phyloP scores from a whole-genome alignment of 37 sponge, comb jelly and placozoan species.

The Lycopodina hypogea region DNA sequence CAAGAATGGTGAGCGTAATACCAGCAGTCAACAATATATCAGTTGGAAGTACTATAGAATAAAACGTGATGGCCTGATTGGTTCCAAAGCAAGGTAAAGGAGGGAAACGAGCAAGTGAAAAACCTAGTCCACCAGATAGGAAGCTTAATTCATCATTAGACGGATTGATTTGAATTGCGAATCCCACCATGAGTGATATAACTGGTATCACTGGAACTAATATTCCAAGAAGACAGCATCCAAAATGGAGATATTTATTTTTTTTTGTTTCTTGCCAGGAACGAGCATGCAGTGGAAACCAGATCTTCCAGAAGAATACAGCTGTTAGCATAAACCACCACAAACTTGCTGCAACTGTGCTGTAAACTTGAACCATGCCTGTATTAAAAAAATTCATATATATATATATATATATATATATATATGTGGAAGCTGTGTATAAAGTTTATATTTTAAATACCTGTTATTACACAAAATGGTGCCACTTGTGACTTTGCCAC shows the following conservation, averaged over 20 bases:
- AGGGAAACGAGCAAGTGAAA: constrained; percentile 18
- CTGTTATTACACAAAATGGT: constrained; percentile 28
- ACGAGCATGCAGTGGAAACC: too few species aligned
- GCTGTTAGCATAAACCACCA: constrained; percentile 17
- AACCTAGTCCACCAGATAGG: not conserved
- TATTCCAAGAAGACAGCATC: not conserved
- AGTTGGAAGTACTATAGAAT: constrained; percentile 23
- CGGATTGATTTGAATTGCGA: not conserved
- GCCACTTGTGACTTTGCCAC: not conserved
- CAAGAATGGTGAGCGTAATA: not conserved
- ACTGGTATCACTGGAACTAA: not conserved
- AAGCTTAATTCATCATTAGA: not conserved
- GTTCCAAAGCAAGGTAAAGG: constrained; percentile 6
- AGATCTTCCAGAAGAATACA: constrained; percentile 5
- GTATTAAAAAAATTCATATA: not conserved
- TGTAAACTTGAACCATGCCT: not conserved
- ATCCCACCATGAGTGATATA: not conserved
- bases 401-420: too few species aligned
- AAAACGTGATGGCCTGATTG: constrained; percentile 2
- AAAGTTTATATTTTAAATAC: not conserved
- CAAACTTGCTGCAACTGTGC: not conserved
- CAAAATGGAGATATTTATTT: too few species aligned
- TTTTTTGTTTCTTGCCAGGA: too few species aligned
- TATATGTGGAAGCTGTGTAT: too few species aligned
- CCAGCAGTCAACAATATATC: constrained; percentile 13